Evolutionary conservation across 2,113 vertebrate genomes (phyloP).

Genomic region (Leucosticte australis): DNA sequence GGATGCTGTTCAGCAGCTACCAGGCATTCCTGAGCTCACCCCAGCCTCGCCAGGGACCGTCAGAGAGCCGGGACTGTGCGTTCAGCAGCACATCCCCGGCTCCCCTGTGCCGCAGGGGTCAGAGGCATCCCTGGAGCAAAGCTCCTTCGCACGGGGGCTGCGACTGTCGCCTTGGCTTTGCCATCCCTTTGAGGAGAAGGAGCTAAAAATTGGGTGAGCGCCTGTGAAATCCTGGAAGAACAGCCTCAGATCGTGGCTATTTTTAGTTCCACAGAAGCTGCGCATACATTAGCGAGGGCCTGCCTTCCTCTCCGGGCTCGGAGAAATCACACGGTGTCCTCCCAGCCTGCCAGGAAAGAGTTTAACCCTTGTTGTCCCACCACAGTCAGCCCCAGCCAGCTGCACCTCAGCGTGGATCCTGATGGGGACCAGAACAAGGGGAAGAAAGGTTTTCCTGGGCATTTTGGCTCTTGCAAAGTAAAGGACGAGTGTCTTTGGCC

Average conservation of each 20-base stretch:
- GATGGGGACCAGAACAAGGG: neutral
- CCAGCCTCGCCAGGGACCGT: fast-evolving
- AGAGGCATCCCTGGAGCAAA: neutral
- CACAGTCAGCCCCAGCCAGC: neutral
- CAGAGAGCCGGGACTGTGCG: fast-evolving
- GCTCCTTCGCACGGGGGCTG: neutral
- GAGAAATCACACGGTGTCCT: constrained; percentile 21
- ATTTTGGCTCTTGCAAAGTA: neutral
- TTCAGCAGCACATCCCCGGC: neutral
- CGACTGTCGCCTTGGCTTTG: neutral
- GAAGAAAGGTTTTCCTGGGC: neutral
- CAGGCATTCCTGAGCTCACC: neutral
- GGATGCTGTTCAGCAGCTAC: neutral
- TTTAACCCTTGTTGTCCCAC: neutral
- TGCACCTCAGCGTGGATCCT: fast-evolving
- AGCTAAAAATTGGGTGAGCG: constrained; percentile 47
- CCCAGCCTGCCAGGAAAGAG: neutral
- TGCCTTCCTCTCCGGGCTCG: constrained; percentile 13
- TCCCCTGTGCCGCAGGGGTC: neutral
- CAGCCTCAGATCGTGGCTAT: constrained; percentile 59
- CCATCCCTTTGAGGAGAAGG: constrained; percentile 18
- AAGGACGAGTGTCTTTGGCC: neutral
- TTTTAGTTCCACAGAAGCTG: constrained; percentile 57
- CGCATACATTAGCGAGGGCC: constrained; percentile 44
- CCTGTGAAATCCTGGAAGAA: constrained; percentile 65